Conservation (phyloP, 2,797 vertebrate genomes). For the Crax fasciolata region DNA sequence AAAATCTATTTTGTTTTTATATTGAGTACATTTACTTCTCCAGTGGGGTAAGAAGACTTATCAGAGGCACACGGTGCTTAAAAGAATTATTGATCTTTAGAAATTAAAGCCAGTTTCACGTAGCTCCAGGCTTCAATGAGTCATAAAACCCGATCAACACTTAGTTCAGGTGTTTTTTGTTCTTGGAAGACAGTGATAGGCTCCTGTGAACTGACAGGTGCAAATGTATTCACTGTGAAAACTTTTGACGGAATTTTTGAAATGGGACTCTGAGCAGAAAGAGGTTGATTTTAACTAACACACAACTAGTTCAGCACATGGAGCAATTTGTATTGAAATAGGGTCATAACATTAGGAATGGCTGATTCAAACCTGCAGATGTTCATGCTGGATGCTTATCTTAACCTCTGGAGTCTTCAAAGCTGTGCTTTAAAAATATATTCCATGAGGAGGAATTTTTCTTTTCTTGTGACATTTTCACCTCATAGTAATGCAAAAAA, state of each 20-base stretch:
- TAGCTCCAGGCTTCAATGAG: slow-evolving; percentile 30
- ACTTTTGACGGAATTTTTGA: slow-evolving; percentile 45
- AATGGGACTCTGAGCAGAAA: not conserved
- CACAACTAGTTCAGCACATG: slow-evolving; percentile 11
- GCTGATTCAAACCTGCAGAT: not conserved
- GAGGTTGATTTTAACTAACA: slow-evolving; percentile 28
- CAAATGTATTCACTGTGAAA: slow-evolving; percentile 42
- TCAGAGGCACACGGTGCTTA: not conserved
- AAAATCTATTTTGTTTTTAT: slow-evolving; percentile 50
- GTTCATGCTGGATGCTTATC: not conserved
- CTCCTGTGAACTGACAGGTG: slow-evolving; percentile 28
- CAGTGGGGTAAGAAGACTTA: slow-evolving; percentile 7
- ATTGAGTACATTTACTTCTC: slow-evolving; percentile 18
- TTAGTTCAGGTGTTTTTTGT: slow-evolving; percentile 25
- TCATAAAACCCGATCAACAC: slow-evolving; percentile 33
- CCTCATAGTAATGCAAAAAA: not conserved
- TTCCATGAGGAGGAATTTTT: not conserved
- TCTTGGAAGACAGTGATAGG: slow-evolving; percentile 1
- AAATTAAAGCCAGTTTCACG: slow-evolving; percentile 65
- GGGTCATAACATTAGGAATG: not conserved
- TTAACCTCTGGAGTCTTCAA: slow-evolving; percentile 13
- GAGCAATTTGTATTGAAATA: slow-evolving; percentile 43
- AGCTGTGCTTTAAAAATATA: not conserved
- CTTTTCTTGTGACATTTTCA: not conserved
- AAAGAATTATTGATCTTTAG: slow-evolving; percentile 55